These are phyloP conservation scores for Sphaerolaimus hirsutus DNA, from an alignment of 2,888 invertebrate species.

Conservation along the genomic window DNA sequence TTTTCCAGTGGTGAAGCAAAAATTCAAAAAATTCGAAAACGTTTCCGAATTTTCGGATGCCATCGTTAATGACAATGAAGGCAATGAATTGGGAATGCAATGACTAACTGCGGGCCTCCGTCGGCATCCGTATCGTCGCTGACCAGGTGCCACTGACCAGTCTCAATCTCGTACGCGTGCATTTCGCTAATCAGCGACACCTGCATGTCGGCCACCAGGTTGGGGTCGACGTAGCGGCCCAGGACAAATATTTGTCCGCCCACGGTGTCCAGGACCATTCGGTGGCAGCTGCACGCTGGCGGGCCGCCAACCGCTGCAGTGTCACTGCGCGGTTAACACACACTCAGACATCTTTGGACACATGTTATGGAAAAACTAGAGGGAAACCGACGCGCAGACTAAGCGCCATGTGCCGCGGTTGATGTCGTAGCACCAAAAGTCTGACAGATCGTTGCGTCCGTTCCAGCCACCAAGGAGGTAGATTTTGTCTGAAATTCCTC, in stretches of 20 bases:
- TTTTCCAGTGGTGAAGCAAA: too few species aligned
- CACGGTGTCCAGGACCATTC: slow-evolving; percentile 58
- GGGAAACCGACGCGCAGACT: too few species aligned
- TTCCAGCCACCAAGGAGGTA: slow-evolving; percentile 76
- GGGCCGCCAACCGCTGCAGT: slow-evolving; percentile 54
- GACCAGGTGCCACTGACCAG: slow-evolving; percentile 47
- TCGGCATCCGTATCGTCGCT: slow-evolving; percentile 52
- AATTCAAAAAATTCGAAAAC: too few species aligned
- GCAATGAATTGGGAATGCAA: too few species aligned
- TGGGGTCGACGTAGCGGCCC: slow-evolving; percentile 57
- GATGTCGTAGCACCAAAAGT: slow-evolving; percentile 59
- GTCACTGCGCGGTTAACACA: too few species aligned
- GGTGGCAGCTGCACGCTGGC: slow-evolving; percentile 60
- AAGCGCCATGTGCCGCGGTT: too few species aligned
- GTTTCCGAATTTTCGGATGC: too few species aligned
- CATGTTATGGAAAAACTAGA: too few species aligned
- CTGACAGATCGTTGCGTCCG: slow-evolving; percentile 55
- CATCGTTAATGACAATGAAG: too few species aligned
- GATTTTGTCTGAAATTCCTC: slow-evolving; percentile 38
- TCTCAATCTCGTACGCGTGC: slow-evolving; percentile 49
- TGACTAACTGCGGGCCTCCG: slow-evolving; percentile 45
- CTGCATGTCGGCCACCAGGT: slow-evolving; percentile 38
- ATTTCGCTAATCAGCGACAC: slow-evolving; percentile 47
- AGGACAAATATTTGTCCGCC: slow-evolving; percentile 52
- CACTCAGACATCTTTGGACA: too few species aligned